Evolutionary conservation across 2,797 vertebrate genomes (phyloP), one percentile per base, ranked within the genome.

Genomic region (Brachyalestes nurse): DNA sequence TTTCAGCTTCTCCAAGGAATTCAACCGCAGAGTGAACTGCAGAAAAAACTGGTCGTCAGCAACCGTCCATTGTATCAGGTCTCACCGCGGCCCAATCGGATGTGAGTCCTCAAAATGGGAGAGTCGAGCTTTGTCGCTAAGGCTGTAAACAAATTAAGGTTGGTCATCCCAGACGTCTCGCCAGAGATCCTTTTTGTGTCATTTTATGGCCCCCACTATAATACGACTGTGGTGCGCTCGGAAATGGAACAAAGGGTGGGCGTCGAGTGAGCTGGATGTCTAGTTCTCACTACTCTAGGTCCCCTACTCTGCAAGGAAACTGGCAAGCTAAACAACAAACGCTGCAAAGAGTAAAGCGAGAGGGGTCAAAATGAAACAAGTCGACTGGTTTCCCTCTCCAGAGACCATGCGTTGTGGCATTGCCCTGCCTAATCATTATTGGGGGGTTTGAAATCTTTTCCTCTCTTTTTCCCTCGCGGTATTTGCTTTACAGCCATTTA

Each of bases 401-500:
- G 25, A 34, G 67, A 58, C 47, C 19, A 73, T 65, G 70, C 17
- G 80, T 86, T 19, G 69, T 64, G 87, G 38, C 76, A 79, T 73
- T 74, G 79, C 67, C 82, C 87, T 85, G 72, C 84, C 88, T 86
- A 88, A 85, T 78, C 62, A 86, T 88, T 93, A 92, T 93, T 92
- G n/a, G 89, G 86, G 84, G 90, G 92, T 92, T 92, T 89, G 92
- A 93, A 95, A 94, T 92, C 93, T 93, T 96, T 90, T 88, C 71
- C 75, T 65, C 88, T 87, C 89, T 86, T 65, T 75, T 78, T 83
- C 66, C 85, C 79, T 78, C 79, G 79, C 64, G 79, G 90, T 96
- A 96, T 98, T 97, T 98, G 96, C 95, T 97, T 98, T 97, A 96
- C 96, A 96, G 95, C 96, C 95, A 94, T 95, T 97, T 95, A 97